Conservation (phyloP, 2,888 invertebrate genomes). For the Drosophila helvetica region DNA sequence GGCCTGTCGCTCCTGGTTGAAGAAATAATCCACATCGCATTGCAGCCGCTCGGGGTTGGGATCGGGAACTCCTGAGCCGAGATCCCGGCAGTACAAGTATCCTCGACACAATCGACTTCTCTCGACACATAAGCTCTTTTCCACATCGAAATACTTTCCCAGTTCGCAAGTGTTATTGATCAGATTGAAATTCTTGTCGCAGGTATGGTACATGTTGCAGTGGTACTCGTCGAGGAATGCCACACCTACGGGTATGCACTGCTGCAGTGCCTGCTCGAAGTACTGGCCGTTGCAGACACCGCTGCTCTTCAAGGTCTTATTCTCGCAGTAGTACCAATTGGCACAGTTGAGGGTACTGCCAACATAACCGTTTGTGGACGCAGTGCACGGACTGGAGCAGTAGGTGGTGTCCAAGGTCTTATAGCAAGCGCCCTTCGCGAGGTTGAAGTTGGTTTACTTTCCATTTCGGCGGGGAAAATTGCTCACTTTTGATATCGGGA, state of each 20-base stretch:
- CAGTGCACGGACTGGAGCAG: slow-evolving; percentile 57
- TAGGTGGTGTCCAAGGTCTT: slow-evolving; percentile 39
- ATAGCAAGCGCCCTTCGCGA: too few relatives aligned
- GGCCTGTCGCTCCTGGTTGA: slow-evolving; percentile 49
- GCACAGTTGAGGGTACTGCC: slow-evolving; percentile 64
- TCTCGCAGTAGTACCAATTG: slow-evolving; percentile 70
- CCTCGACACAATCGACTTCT: slow-evolving; percentile 69
- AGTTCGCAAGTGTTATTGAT: slow-evolving; percentile 37
- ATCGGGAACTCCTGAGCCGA: slow-evolving; percentile 69
- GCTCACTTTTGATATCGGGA: too few relatives aligned
- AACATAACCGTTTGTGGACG: slow-evolving; percentile 55
- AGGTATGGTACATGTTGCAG: slow-evolving; percentile 67
- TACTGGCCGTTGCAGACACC: slow-evolving; percentile 62
- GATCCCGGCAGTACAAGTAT: slow-evolving; percentile 74
- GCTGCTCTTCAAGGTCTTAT: background rate
- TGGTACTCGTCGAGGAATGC: slow-evolving; percentile 62
- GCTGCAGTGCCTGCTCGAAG: slow-evolving; percentile 50
- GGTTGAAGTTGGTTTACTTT: too few relatives aligned
- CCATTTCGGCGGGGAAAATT: too few relatives aligned
- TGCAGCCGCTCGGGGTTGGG: slow-evolving; percentile 60
- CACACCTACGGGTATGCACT: slow-evolving; percentile 55
- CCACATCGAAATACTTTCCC: slow-evolving; percentile 62
- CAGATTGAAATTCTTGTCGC: slow-evolving; percentile 31
- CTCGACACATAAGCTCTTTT: slow-evolving; percentile 54
- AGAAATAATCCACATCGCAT: slow-evolving; percentile 65